Evolutionary conservation across 1,140 invertebrate species (phyloP).

Genomic region (Zophobas morio): DNA sequence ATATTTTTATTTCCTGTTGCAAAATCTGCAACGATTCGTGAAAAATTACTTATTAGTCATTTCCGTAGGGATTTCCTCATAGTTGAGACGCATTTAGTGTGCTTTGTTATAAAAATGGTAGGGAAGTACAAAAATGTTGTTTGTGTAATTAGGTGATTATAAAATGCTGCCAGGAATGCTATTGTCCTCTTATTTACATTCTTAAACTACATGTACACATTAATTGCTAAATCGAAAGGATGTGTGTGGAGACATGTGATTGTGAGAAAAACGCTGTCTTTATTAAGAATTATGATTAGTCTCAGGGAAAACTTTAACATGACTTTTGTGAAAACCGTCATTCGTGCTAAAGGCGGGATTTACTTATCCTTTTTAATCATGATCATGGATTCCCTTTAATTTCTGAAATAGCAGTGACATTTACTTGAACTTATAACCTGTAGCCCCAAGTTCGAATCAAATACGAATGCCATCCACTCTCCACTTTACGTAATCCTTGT

Average conservation of each 20-base stretch:
- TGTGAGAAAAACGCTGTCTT: not conserved
- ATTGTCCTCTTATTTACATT: constrained; percentile 23
- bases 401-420: too few species aligned
- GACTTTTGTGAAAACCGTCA: too few species aligned
- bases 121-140: not conserved
- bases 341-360: too few species aligned
- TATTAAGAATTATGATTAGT: too few species aligned
- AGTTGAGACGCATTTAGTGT: not conserved
- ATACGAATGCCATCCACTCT: constrained; percentile 19
- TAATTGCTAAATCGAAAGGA: not conserved
- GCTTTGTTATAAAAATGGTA: not conserved
- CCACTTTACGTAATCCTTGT: constrained; percentile 22
- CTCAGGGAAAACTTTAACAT: too few species aligned
- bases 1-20: not conserved
- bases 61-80: not conserved
- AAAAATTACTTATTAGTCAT: not conserved
- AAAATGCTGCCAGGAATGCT: constrained; percentile 4
- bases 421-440: constrained; percentile 1
- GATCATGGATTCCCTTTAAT: too few species aligned
- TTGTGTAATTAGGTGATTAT: constrained; percentile 2
- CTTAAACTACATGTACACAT: constrained; percentile 20
- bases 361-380: too few species aligned
- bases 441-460: not conserved
- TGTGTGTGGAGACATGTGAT: not conserved
- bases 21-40: not conserved